Conservation (phyloP, 2,797 vertebrate species). For the Neosilurus hyrtlii region DNA sequence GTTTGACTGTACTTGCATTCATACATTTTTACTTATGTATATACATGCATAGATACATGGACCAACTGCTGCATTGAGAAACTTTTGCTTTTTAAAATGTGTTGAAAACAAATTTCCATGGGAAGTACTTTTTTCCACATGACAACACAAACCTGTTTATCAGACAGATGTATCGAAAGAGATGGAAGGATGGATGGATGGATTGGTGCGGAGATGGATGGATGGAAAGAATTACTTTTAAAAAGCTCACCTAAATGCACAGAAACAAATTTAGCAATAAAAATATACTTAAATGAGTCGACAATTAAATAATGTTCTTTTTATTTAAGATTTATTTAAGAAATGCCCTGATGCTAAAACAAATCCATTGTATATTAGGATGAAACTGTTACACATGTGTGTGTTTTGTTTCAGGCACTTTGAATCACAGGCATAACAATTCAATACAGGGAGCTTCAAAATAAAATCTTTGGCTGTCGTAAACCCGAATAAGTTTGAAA, state of each 20-base stretch:
- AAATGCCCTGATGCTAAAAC: conserved; percentile 62
- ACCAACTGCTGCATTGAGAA: background rate
- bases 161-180: too few species aligned
- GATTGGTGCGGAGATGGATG: background rate
- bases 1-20: too few species aligned
- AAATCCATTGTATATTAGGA: conserved; percentile 61
- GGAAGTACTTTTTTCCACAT: too few species aligned
- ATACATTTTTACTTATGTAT: too few species aligned
- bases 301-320: conserved; percentile 32
- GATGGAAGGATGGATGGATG: too few species aligned
- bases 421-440: conserved; percentile 61
- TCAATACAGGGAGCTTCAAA: conserved; percentile 53
- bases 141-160: too few species aligned
- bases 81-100: too few species aligned
- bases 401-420: conserved; percentile 70
- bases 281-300: background rate
- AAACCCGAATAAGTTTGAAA: conserved; percentile 55
- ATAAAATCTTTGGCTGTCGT: conserved; percentile 67
- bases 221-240: background rate
- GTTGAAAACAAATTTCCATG: too few species aligned
- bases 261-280: background rate
- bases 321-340: conserved; percentile 65
- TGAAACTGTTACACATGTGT: conserved; percentile 60
- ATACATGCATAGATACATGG: too few species aligned
- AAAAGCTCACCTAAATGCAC: background rate